These are phyloP conservation scores for Zeus faber DNA, from an alignment of 2,113 vertebrate species.

Conservation along the genomic window DNA sequence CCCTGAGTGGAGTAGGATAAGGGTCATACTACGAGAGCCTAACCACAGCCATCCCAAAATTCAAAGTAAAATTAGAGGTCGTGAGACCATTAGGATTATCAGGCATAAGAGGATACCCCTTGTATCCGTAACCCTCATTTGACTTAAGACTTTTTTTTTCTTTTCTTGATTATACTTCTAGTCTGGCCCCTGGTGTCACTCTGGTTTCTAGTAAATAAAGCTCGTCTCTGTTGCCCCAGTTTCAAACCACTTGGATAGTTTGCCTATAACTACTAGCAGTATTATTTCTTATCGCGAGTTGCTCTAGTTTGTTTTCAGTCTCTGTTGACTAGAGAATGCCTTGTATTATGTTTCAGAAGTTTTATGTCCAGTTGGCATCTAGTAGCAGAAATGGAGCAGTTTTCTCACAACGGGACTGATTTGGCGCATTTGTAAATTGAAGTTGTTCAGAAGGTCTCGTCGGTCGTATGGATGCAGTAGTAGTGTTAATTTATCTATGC, in stretches of 20 bases:
- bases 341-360: constrained; percentile 35
- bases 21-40: constrained; percentile 19
- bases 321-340: constrained; percentile 52
- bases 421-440: constrained; percentile 70
- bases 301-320: constrained; percentile 74
- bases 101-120: background rate
- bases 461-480: constrained; percentile 83
- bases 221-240: constrained; percentile 27
- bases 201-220: constrained; percentile 17
- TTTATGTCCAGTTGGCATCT: constrained; percentile 40
- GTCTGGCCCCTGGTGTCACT: no score
- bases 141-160: background rate
- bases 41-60: constrained; percentile 29
- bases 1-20: constrained; percentile 14
- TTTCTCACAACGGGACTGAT: constrained; percentile 71
- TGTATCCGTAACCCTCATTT: background rate
- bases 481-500: constrained; percentile 91
- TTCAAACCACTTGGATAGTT: constrained; percentile 55
- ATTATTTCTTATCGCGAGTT: constrained; percentile 74
- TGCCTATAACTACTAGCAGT: constrained; percentile 71
- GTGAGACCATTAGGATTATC: constrained; percentile 22
- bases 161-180: no score
- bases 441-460: constrained; percentile 25
- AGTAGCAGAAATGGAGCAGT: constrained; percentile 60
- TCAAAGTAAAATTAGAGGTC: background rate